Base-by-base conservation (phyloP, 2,113 vertebrate species). In the Mobula hypostoma region DNA sequence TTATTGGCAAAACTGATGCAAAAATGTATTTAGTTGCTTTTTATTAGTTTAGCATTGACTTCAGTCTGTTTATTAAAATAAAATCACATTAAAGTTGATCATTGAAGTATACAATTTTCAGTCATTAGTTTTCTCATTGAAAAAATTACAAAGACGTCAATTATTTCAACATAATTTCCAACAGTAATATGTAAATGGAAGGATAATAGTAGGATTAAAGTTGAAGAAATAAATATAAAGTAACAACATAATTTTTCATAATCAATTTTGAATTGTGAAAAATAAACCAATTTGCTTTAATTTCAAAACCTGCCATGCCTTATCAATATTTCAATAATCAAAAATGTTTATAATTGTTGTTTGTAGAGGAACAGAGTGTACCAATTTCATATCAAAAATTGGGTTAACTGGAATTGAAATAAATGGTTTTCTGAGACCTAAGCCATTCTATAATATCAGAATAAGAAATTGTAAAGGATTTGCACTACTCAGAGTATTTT, bases 261-360 rank as follows among this genome's bases (percentile, higher is more conserved):
- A 70, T 40, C 66, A 68, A 72, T 36, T 66, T 56, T 92, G 90
- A 92, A 40, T 92, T 70, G 66, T 92, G 66, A 40, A 92, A 48
- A 21, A 70, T 11, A 68, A 72, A n/a, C 29, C 36, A 91, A 36
- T 14, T 29, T 68, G 14, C 29, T 91, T 15, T 68, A 32, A 40
- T 72, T 19, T 72, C 8, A 27, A n/a, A 90, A 72, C 7, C 21
- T 72, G 29, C 68, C 66, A 36, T 70, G 63, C 2, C 15, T 68
- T 0, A 36, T 91, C 2, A 2, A 68, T n/a, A 63, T 88, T 32
- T n/a, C 56, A 58, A 66, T 29, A 2, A 88, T 61, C 27, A 88
- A 88, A 58, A 27, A 88, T 66, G 58, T 29, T 63, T 27, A 17
- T 88, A 88, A 29, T 32, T 19, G 61, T 88, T 88, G 56, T 6